Evolutionary conservation across 2,888 invertebrate species (phyloP).

Genomic region (Monoplex corrugatus): DNA sequence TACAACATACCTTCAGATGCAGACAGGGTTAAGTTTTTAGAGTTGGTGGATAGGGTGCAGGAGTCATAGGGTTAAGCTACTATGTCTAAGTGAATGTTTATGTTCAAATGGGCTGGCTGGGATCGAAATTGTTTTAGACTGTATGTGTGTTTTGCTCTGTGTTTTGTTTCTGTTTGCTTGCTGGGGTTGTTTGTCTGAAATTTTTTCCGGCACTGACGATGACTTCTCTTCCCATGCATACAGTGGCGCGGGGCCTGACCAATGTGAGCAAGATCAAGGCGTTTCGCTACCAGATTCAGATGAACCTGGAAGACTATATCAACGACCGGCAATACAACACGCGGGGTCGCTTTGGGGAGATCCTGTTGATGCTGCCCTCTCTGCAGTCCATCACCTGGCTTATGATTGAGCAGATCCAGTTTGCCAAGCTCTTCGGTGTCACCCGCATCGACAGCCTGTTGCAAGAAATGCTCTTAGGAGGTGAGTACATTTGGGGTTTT

Average conservation of each 20-base stretch:
- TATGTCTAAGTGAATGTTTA: too few relatives aligned
- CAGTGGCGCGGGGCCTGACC: constrained; percentile 95
- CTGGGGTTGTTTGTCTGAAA: too few relatives aligned
- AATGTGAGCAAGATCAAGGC: constrained; percentile 92
- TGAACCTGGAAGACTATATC: constrained; percentile 97
- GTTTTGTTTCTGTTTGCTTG: too few relatives aligned
- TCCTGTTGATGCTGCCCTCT: constrained; percentile 94
- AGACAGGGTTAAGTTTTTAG: too few relatives aligned
- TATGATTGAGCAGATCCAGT: constrained; percentile 99
- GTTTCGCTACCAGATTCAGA: constrained; percentile 93
- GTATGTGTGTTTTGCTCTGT: too few relatives aligned
- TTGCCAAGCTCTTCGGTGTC: constrained; percentile 96
- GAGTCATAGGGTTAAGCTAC: too few relatives aligned
- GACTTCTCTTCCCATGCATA: neutral
- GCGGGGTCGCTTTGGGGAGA: constrained; percentile 89
- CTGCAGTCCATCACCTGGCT: constrained; percentile 98
- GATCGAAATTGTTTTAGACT: too few relatives aligned
- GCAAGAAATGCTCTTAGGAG: constrained; percentile 97
- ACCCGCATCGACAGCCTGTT: constrained; percentile 96
- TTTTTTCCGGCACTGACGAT: too few relatives aligned
- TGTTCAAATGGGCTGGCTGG: too few relatives aligned
- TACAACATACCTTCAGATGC: too few relatives aligned
- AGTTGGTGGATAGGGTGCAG: too few relatives aligned
- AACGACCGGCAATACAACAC: constrained; percentile 97
- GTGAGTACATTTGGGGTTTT: constrained; percentile 82